These are phyloP conservation scores for Gymnocypris eckloni DNA, from an alignment of 2,797 vertebrate genomes.

Conservation along the genomic window DNA sequence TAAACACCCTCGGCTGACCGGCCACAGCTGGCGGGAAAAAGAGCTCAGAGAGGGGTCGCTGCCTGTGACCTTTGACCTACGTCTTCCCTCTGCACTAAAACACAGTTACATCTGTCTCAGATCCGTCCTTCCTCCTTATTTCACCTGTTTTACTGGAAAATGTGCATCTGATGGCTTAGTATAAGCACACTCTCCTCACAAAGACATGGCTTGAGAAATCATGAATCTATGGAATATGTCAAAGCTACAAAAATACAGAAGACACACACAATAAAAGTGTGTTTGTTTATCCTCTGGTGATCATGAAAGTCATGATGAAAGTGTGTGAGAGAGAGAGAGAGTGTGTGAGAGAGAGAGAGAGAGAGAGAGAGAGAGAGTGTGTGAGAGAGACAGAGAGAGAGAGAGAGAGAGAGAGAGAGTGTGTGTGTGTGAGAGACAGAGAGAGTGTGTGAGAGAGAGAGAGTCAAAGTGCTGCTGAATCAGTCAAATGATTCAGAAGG, in stretches of 20 bases:
- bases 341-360: no score
- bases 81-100: not conserved
- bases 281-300: slow-evolving; percentile 20
- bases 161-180: not conserved
- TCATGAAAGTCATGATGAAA: slow-evolving; percentile 34
- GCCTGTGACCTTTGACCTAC: slow-evolving; percentile 13
- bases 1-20: slow-evolving; percentile 12
- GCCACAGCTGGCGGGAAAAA: slow-evolving; percentile 16
- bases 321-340: no score
- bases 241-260: not conserved
- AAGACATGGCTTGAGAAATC: not conserved
- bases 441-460: not conserved
- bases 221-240: not conserved
- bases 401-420: no score
- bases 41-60: slow-evolving; percentile 5
- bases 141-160: not conserved
- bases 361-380: no score
- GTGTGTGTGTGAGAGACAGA: no score
- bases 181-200: not conserved
- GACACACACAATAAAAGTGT: not conserved
- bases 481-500: not conserved
- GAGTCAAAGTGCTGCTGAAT: not conserved
- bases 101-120: not conserved
- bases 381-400: no score
- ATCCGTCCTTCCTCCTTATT: not conserved